Evolutionary conservation across 1,140 invertebrate species (phyloP).

Genomic region (Ceratina japonica): DNA sequence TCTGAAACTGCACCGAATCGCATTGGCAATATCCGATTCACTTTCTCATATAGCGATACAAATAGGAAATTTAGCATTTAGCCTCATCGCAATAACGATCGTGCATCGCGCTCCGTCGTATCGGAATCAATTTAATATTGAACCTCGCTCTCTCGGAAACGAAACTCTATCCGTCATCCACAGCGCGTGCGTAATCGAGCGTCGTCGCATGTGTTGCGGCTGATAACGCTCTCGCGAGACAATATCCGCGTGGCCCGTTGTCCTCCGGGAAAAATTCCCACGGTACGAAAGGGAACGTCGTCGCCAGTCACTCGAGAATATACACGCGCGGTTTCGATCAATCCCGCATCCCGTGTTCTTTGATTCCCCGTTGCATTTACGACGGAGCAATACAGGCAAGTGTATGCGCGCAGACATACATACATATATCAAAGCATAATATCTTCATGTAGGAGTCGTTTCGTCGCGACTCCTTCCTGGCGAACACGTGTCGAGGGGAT

Average conservation of each 20-base stretch:
- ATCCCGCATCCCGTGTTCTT: conserved; percentile 44
- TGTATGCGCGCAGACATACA: background rate
- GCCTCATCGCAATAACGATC: background rate
- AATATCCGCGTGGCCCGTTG: background rate
- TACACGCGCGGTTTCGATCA: conserved; percentile 25
- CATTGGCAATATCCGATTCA: background rate
- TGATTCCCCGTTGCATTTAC: background rate
- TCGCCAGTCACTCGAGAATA: conserved; percentile 8
- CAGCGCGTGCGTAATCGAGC: background rate
- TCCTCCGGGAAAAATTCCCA: conserved; percentile 23
- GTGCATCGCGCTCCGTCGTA: background rate
- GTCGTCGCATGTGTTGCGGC: background rate
- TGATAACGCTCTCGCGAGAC: background rate
- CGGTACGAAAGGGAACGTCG: conserved; percentile 3
- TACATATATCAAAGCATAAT: conserved; percentile 46
- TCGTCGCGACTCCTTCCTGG: conserved; percentile 36
- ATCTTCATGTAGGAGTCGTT: conserved; percentile 56
- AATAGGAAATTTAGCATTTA: background rate
- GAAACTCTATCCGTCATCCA: conserved; percentile 5
- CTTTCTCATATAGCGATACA: background rate
- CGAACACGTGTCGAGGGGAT: background rate
- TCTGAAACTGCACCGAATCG: background rate
- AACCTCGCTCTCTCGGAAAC: background rate
- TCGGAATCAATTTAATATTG: conserved; percentile 9
- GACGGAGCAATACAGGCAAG: conserved; percentile 36